Percentiles rank a stretch among this genome's conserved stretches.
These are phyloP conservation scores for Lordiphosa clarofinis DNA, from an alignment of 1,140 invertebrate species.

Conservation along the genomic window DNA sequence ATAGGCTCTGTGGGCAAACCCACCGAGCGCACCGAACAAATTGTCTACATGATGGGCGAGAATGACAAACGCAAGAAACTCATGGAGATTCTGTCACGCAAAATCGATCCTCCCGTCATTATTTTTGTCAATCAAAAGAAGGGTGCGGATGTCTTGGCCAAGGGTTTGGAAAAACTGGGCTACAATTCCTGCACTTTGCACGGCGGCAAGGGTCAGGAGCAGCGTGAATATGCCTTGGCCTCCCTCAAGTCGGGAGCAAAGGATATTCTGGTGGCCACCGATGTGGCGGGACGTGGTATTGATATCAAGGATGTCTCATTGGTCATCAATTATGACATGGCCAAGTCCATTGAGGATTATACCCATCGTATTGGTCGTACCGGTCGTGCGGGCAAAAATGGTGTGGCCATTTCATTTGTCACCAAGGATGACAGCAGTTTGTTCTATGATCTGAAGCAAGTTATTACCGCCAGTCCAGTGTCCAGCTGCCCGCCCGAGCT, in stretches of 20 bases:
- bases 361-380: constrained; percentile 99
- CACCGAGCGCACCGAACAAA: constrained; percentile 98
- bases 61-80: constrained; percentile 95
- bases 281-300: constrained; percentile 99
- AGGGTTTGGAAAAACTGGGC: constrained; percentile 97
- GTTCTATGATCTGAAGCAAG: constrained; percentile 98
- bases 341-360: constrained; percentile 99
- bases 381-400: constrained; percentile 98
- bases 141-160: constrained; percentile 98
- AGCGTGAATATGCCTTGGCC: constrained; percentile 98
- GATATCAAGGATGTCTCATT: constrained; percentile 99
- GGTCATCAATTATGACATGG: constrained; percentile 99
- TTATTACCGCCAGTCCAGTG: constrained; percentile 92
- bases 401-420: constrained; percentile 96
- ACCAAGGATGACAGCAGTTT: constrained; percentile 97
- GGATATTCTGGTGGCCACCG: constrained; percentile 99
- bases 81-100: constrained; percentile 91
- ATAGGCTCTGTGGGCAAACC: constrained; percentile 99
- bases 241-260: constrained; percentile 96
- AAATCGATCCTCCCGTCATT: constrained; percentile 97
- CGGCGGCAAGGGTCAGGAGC: constrained; percentile 99
- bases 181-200: constrained; percentile 98
- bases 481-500: constrained; percentile 98
- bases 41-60: constrained; percentile 97
- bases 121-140: constrained; percentile 99